phyloP scores from a whole-genome alignment of 2,113 vertebrate species.

The Seriola rivoliana region DNA sequence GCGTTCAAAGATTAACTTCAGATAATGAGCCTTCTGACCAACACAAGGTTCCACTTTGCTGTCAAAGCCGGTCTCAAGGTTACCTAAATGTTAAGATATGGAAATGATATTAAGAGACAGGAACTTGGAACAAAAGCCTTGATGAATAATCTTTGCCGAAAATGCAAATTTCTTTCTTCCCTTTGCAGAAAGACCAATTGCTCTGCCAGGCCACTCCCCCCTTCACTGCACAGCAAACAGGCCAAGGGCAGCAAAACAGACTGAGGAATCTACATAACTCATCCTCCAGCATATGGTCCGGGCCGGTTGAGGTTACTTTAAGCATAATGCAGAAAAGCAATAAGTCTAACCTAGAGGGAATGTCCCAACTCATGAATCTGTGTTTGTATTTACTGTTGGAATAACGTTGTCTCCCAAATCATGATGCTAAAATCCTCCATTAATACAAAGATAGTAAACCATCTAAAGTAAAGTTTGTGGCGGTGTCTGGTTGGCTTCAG shows the following conservation, averaged over 20 bases:
- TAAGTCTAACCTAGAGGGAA: background rate
- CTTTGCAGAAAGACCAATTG: constrained; percentile 43
- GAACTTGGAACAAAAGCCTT: constrained; percentile 47
- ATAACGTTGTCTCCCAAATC: too few relatives aligned
- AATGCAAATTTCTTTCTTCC: constrained; percentile 43
- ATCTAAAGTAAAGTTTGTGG: too few relatives aligned
- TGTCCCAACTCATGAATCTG: too few relatives aligned
- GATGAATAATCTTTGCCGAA: constrained; percentile 50
- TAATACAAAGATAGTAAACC: too few relatives aligned
- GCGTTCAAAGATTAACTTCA: constrained; percentile 2
- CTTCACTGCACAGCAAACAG: constrained; percentile 2
- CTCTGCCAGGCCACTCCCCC: constrained; percentile 24
- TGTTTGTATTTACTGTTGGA: too few relatives aligned
- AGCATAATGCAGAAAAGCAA: background rate
- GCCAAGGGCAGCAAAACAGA: constrained; percentile 17
- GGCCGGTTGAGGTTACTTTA: background rate
- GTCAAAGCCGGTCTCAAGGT: constrained; percentile 48
- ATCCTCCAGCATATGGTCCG: background rate
- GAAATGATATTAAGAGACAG: constrained; percentile 61
- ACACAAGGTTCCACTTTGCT: constrained; percentile 17
- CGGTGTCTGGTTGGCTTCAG: too few relatives aligned
- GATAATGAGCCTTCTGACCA: constrained; percentile 27
- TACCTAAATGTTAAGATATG: constrained; percentile 66
- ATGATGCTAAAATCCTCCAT: too few relatives aligned
- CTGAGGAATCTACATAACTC: constrained; percentile 4